These are phyloP conservation scores for Tipula helvola DNA, from an alignment of 2,888 invertebrate genomes.

Conservation along the genomic window DNA sequence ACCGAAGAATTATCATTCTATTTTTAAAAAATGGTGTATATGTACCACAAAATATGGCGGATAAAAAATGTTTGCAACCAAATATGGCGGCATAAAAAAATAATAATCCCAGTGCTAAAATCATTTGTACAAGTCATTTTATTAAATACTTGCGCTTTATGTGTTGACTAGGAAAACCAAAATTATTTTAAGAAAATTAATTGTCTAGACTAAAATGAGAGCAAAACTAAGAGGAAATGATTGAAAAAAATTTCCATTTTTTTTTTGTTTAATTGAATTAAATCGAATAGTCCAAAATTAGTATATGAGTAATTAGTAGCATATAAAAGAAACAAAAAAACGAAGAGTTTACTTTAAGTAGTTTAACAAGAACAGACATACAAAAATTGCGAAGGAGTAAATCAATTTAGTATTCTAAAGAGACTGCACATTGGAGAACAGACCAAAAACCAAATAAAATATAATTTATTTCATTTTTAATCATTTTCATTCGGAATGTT, in stretches of 20 bases:
- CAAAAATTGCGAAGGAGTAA: background rate
- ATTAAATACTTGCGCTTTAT: background rate
- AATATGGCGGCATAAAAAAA: conserved; percentile 6
- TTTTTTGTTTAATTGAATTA: background rate
- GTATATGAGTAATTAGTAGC: background rate
- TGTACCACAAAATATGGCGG: background rate
- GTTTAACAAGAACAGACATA: background rate
- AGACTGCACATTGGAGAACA: background rate
- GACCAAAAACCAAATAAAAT: background rate
- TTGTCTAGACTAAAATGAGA: background rate
- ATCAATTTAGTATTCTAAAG: background rate
- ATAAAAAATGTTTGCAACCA: background rate
- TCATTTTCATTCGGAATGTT: background rate
- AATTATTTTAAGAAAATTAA: background rate
- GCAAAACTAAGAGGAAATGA: background rate
- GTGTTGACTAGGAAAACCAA: background rate
- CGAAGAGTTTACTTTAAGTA: background rate
- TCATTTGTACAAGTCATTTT: background rate
- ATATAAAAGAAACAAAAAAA: background rate
- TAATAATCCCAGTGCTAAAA: background rate
- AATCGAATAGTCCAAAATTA: background rate
- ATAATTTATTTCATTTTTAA: background rate
- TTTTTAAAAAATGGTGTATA: background rate
- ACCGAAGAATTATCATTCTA: background rate
- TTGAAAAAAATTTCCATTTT: background rate